A percentile compares a stretch with the other conserved stretches of the same genome.
Conservation (phyloP, 2,113 vertebrate genomes). For the Nothobranchius furzeri region DNA sequence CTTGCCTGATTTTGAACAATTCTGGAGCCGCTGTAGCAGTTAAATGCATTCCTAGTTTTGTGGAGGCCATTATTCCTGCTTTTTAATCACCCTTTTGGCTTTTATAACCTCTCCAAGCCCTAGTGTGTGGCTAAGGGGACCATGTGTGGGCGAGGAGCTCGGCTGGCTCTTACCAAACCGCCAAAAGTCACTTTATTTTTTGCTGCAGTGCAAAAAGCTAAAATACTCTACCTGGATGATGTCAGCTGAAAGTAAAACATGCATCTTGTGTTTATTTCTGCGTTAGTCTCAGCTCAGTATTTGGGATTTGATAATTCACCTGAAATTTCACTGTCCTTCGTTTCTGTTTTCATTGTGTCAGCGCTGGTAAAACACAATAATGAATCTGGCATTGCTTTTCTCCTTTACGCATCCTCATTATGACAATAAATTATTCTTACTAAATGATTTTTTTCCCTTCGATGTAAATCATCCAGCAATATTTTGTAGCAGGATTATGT, state of each 20-base stretch:
- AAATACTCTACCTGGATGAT: neutral
- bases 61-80: conserved; percentile 81
- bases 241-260: neutral
- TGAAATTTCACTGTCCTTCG: neutral
- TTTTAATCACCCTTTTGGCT: conserved; percentile 81
- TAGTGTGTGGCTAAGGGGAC: conserved; percentile 70
- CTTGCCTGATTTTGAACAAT: conserved; percentile 58
- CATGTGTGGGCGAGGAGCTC: conserved; percentile 76
- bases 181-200: conserved; percentile 11
- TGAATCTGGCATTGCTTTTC: conserved; percentile 7
- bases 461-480: neutral
- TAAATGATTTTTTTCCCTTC: conserved; percentile 9
- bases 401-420: conserved; percentile 13
- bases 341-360: conserved; percentile 6
- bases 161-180: conserved; percentile 20
- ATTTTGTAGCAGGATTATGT: conserved; percentile 11
- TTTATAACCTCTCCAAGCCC: conserved; percentile 78
- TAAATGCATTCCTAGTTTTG: conserved; percentile 81
- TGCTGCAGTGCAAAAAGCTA: conserved; percentile 7
- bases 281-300: neutral
- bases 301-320: neutral
- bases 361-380: conserved; percentile 3
- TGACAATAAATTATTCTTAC: neutral
- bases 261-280: neutral
- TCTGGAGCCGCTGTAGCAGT: conserved; percentile 66